Conservation (phyloP, 2,113 vertebrate genomes). For the Ophiodon elongatus region DNA sequence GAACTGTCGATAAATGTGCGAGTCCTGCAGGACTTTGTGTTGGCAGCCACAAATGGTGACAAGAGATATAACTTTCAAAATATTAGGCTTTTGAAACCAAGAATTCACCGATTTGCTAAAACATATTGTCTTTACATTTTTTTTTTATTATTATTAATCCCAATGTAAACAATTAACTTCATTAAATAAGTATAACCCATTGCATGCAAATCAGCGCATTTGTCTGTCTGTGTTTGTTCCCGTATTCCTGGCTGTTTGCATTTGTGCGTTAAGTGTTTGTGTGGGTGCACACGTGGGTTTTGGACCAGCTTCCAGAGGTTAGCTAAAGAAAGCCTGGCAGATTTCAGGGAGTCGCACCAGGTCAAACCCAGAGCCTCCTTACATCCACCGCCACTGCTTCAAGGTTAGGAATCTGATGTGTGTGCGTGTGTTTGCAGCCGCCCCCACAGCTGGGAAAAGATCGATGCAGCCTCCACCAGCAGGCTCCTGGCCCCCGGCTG, state of each 20-base stretch:
- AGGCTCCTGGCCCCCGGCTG: conserved; percentile 77
- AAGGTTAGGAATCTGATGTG: conserved; percentile 59
- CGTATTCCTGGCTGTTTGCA: conserved; percentile 10
- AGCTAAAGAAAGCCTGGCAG: conserved; percentile 47
- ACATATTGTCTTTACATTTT: background rate
- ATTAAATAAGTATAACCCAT: background rate
- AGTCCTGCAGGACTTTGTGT: background rate
- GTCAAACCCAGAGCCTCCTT: conserved; percentile 47
- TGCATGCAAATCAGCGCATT: conserved; percentile 19
- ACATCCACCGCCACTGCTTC: conserved; percentile 60
- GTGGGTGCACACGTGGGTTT: conserved; percentile 40
- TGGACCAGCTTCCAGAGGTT: conserved; percentile 53
- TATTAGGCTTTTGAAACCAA: background rate
- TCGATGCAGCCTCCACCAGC: conserved; percentile 78
- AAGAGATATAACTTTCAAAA: background rate
- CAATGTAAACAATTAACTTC: background rate
- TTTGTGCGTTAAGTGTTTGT: conserved; percentile 44
- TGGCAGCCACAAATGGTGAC: background rate
- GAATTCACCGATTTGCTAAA: conserved; percentile 6
- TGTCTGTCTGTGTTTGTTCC: conserved; percentile 3
- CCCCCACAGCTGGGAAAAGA: conserved; percentile 80
- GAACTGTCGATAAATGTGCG: background rate
- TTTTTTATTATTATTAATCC: background rate
- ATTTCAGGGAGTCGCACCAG: conserved; percentile 59
- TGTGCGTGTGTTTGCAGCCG: conserved; percentile 50